Percentiles rank a stretch among this genome's conserved stretches.
Conservation (phyloP, 2,888 invertebrate species). For the Philereme vetulata region DNA sequence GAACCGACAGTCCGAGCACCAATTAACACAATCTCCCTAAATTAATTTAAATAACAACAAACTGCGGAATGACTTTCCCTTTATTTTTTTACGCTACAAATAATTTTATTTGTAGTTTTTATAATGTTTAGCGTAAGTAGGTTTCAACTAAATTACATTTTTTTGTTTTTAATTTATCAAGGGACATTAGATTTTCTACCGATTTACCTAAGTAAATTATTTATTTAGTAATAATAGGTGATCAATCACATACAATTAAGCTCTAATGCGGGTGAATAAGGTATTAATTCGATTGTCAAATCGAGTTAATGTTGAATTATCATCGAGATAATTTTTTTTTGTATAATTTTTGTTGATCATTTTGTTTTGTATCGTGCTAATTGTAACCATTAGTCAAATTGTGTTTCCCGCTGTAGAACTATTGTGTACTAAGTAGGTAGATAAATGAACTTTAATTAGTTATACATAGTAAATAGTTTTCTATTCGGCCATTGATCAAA, state of each 20-base stretch:
- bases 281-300: conserved; percentile 43
- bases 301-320: conserved; percentile 22
- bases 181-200: conserved; percentile 47
- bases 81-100: conserved; percentile 83
- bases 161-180: conserved; percentile 52
- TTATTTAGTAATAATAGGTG: conserved; percentile 30
- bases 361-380: conserved; percentile 26
- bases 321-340: conserved; percentile 47
- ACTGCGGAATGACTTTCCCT: conserved; percentile 66
- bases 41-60: conserved; percentile 33
- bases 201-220: conserved; percentile 46
- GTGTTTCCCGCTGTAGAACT: conserved; percentile 14
- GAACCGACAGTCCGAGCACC: conserved; percentile 91
- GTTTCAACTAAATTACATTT: conserved; percentile 64
- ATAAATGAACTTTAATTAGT: conserved; percentile 17
- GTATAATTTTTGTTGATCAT: conserved; percentile 32
- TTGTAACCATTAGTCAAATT: conserved; percentile 7
- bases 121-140: conserved; percentile 73
- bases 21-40: conserved; percentile 77
- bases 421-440: conserved; percentile 16
- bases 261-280: conserved; percentile 50
- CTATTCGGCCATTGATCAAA: conserved; percentile 28
- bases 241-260: conserved; percentile 32
- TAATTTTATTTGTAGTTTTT: conserved; percentile 79
- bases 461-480: conserved; percentile 18